These are phyloP conservation scores for Cynoglossus semilaevis DNA, from an alignment of 2,113 vertebrate genomes.

Conservation along the genomic window DNA sequence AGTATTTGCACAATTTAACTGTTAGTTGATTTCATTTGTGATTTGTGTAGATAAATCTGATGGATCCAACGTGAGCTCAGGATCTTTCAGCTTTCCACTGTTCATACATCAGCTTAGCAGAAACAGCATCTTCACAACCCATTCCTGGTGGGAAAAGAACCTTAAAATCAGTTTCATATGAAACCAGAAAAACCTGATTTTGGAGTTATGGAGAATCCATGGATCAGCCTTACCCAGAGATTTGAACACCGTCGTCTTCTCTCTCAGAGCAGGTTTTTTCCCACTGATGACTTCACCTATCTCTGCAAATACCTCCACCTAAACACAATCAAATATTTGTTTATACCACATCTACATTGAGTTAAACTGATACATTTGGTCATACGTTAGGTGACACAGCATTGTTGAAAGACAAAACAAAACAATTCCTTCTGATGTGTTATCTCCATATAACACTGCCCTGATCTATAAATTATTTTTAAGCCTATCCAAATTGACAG, in stretches of 20 bases:
- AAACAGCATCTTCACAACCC: constrained; percentile 89
- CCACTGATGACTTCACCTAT: constrained; percentile 90
- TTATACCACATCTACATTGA: too few relatives aligned
- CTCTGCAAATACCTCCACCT: constrained; percentile 91
- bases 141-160: constrained; percentile 76
- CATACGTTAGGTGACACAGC: too few relatives aligned
- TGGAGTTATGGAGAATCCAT: not conserved
- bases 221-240: constrained; percentile 83
- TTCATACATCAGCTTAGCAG: constrained; percentile 89
- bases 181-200: not conserved
- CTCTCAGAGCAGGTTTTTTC: constrained; percentile 79
- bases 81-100: constrained; percentile 76
- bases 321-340: constrained; percentile 23
- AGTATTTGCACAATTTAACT: too few relatives aligned
- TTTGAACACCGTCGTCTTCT: constrained; percentile 94
- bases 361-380: not conserved
- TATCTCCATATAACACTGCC: too few relatives aligned
- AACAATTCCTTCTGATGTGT: too few relatives aligned
- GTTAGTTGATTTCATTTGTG: too few relatives aligned
- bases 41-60: too few relatives aligned
- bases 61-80: too few relatives aligned
- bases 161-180: not conserved
- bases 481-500: too few relatives aligned
- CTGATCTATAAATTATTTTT: too few relatives aligned
- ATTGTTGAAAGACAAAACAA: too few relatives aligned